Evolutionary conservation across 2,113 vertebrate genomes (phyloP).

Genomic region (Egretta garzetta): DNA sequence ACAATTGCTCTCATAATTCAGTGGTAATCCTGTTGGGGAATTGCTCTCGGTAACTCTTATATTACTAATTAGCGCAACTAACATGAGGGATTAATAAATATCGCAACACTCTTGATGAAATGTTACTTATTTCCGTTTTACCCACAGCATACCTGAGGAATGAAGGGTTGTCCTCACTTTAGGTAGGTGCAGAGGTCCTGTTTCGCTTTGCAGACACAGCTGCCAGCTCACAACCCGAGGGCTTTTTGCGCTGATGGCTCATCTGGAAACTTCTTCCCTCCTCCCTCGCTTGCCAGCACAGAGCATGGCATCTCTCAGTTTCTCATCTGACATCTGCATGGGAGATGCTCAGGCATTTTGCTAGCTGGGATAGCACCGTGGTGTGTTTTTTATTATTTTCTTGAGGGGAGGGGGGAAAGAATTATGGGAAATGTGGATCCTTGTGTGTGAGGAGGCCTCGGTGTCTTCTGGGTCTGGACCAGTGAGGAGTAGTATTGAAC

Average conservation of each 20-base stretch:
- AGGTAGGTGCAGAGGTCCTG: neutral
- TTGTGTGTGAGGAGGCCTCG: neutral
- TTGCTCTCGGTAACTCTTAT: neutral
- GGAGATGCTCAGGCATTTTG: neutral
- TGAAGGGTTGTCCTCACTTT: neutral
- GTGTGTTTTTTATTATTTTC: neutral
- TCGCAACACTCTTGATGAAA: neutral
- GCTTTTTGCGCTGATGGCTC: neutral
- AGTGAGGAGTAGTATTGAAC: accelerated
- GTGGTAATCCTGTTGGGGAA: neutral
- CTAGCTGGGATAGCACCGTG: neutral
- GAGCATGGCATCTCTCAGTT: neutral
- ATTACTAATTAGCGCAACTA: neutral
- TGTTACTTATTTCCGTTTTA: neutral
- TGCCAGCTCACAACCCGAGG: neutral
- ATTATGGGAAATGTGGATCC: neutral
- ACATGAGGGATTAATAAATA: neutral
- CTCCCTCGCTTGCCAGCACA: neutral
- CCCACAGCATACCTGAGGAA: neutral
- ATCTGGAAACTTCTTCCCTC: neutral
- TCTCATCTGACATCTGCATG: neutral
- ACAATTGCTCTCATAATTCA: neutral
- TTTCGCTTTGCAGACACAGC: neutral
- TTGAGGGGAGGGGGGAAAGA: neutral
- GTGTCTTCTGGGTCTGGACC: neutral